phyloP scores from a whole-genome alignment of 2,888 invertebrate genomes.

The Sphecodes monilicornis region DNA sequence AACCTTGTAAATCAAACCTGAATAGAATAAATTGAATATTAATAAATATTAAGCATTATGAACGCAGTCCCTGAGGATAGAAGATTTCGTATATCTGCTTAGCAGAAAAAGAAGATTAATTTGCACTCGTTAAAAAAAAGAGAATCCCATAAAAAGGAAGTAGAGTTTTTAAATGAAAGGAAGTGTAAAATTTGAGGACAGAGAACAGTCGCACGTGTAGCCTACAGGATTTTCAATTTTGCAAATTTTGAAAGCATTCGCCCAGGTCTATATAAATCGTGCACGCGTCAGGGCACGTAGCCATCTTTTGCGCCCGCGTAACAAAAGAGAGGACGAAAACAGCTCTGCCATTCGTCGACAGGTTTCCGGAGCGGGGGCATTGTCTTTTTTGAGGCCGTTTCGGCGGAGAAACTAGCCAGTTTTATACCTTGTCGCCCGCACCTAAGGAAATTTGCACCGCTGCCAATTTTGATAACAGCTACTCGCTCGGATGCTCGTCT shows the following conservation, averaged over 20 bases:
- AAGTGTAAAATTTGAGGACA: too few relatives aligned
- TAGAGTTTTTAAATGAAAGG: too few relatives aligned
- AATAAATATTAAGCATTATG: too few relatives aligned
- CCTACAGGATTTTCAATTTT: background rate
- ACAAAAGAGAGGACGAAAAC: background rate
- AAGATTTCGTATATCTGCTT: too few relatives aligned
- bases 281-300: background rate
- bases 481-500: slow-evolving; percentile 9
- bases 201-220: too few relatives aligned
- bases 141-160: too few relatives aligned
- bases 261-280: background rate
- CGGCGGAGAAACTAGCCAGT: background rate
- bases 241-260: background rate
- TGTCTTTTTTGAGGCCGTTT: background rate
- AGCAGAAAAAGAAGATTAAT: too few relatives aligned
- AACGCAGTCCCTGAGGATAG: too few relatives aligned
- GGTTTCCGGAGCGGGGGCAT: background rate
- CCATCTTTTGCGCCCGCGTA: background rate
- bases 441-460: slow-evolving; percentile 10
- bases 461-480: slow-evolving; percentile 20
- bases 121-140: too few relatives aligned
- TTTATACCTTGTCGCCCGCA: background rate
- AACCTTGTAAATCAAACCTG: too few relatives aligned
- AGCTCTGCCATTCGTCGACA: background rate
- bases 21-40: too few relatives aligned